Evolutionary conservation across 2,797 vertebrate genomes (phyloP), one percentile per base, ranked within the genome.

Genomic region (Muscicapa striata): DNA sequence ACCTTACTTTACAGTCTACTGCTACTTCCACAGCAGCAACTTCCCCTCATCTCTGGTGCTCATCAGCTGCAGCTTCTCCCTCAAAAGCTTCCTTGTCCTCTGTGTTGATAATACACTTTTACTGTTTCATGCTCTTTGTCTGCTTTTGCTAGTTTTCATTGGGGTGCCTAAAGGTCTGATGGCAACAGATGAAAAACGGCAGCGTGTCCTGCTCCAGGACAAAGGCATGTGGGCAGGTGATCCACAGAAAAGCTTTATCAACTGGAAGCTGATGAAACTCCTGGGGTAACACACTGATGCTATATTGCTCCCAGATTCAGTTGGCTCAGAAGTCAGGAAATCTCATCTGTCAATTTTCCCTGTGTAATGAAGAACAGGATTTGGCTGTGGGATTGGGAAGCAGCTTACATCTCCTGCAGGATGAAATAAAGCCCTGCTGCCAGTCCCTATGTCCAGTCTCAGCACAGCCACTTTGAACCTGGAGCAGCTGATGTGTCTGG

Each of bases 251-350:
- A 57, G 21, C 83, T 74, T 88, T 79, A 93, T 90, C 91, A 86
- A 62, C 80, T 96, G 83, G 87, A 94, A 90, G 91, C 41, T 93
- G 92, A 94, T 95, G 73, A 86, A 95, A 76, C 83, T 92, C 62
- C 87, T 15, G 45, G 83, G 54, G 57, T 92, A 84, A 92, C 72
- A 77, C 72, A 40, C 46, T 77, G 84, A 94, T 79, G 62, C 46
- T 91, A 15, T 95, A 96, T 95, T 93, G 87, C 67, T 95, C 91
- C 90, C 93, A 95, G 92, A 94, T 84, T 85, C 90, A 59, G 69
- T 3, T 96, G 94, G 90, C 93, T 95, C 85, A 76, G 72, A 73
- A 92, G 43, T 54, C 55, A 78, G 78, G 95, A 96, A 96, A 94
- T 61, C 77, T 88, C 91, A 64, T 95, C 94, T 75, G 82, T 84